Base-by-base conservation (phyloP, 2,888 invertebrate species). In the Campoplex capitator region DNA sequence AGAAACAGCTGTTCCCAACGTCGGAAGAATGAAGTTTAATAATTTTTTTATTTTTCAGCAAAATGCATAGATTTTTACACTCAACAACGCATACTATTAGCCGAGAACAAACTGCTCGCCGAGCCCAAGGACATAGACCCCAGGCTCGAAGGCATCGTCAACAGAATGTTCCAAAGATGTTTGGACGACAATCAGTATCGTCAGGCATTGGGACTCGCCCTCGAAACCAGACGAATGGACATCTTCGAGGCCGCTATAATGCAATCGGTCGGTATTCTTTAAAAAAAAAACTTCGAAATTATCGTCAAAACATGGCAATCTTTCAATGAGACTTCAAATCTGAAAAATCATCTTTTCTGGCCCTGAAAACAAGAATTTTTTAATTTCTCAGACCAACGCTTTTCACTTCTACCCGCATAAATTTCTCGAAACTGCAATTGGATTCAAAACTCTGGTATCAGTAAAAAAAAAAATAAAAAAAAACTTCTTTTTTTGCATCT, bases 41-140 rank as follows among this genome's bases (percentile, higher is more conserved):
- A 38, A 16, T 48, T 48, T 68, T 65, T 62, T 88, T 87, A 77
- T 84, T 85, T 94, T 95, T 78, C 91, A 96, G 98, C 99, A 2
- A 99, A 99, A 95, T 99, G 99, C 93, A 99, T 99, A 91, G 99
- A 99, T 95, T 98, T 97, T 94, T 99, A 99, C 94, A 99, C 98
- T 8, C 98, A 98, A 92, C 97, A 98, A 93, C 96, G 98, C 78
- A 96, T 97, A 91, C 96, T 97, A 51, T 96, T 97, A 86, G 97
- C 96, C 84, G 96, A 97, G 91, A 97, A 97, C 85, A 96, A 96
- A 73, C 93, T 95, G n/a, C 91, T 93, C 7, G 95, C 95, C 38
- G 95, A 95, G 45, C 95, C 96, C 0, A 97, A 97, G 90, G 94
- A 96, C 0, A 97, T 98, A 73, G 98, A 98, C 94, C 96, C 97